Base-by-base conservation (phyloP, 2,113 vertebrate species). In the Ranitomeya imitator region DNA sequence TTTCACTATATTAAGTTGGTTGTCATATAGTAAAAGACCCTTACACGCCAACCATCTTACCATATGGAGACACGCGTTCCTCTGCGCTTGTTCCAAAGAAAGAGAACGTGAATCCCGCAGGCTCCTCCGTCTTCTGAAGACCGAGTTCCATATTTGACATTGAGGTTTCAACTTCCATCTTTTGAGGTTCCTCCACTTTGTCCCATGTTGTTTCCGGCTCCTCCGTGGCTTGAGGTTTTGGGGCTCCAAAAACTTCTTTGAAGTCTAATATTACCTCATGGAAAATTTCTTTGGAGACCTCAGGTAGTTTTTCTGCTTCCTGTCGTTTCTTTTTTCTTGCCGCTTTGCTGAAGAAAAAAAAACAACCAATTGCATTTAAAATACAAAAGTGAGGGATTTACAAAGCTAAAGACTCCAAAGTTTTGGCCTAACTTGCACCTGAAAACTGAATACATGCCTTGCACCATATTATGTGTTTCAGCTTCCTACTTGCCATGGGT, bases 201-300 rank as follows among this genome's bases (percentile, higher is more conserved):
- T 91, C 90, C 92, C 91, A 92, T 9, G 89, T 61, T 0, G 1
- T 2, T 23, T 78, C 18, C 5, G 45, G 83, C n/a, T 90, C 89
- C 26, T 90, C 86, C n/a, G 91, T 8, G 63, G 89, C 90, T 80
- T 89, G 1, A 82, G 60, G 88, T 85, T 93, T 95, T 11, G 91
- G 73, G 59, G 85, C 63, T 21, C 94, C 94, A 60, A 99, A 97
- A 74, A 96, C 93, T 11, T 95, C 95, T 92, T 96, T 99, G 74
- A 99, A 93, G 90, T 99, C 95, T 0, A 79, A 89, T 1, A 94
- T 88, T 61, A 99, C 95, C 0, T 96, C 90, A 2, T 96, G 97
- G 89, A 95, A 98, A 9, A 92, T 96, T 84, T 99, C 95, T 91
- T 95, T 94, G 59, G 98, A 97, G 4, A 98, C 97, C 16, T 97